A percentile compares a stretch with the other conserved stretches of the same genome.
Evolutionary conservation across 2,113 vertebrate species (phyloP).

Genomic region (Antennarius striatus): DNA sequence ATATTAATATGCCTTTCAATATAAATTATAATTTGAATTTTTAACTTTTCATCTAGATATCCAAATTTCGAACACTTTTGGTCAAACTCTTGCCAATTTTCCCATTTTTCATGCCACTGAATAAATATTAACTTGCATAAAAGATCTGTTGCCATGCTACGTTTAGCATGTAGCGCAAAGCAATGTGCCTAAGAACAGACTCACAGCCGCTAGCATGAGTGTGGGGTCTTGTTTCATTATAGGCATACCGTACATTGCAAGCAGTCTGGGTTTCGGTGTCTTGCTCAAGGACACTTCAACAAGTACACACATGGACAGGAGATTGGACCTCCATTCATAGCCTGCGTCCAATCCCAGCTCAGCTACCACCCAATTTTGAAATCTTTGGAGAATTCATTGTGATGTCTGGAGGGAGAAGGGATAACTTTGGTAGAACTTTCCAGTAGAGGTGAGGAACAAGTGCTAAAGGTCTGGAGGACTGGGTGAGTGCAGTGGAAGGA

Average conservation of each 20-base stretch:
- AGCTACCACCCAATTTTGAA: no score
- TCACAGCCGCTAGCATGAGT: neutral
- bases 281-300: slow-evolving; percentile 21
- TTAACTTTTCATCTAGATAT: no score
- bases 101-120: neutral
- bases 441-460: no score
- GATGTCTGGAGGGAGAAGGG: no score
- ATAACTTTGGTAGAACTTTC: no score
- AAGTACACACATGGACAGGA: neutral
- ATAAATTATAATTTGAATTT: no score
- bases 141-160: neutral
- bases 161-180: neutral
- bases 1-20: no score
- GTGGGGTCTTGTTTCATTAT: slow-evolving; percentile 9
- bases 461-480: no score
- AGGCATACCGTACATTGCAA: slow-evolving; percentile 9
- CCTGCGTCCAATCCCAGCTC: no score
- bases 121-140: neutral
- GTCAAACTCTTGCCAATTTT: neutral
- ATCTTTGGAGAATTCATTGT: no score
- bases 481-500: no score
- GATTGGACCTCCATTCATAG: neutral
- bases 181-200: neutral
- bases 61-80: no score
- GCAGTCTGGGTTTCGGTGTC: neutral